phyloP scores from a whole-genome alignment of 2,797 vertebrate species.

The Oryzias dopingdopingensis region DNA sequence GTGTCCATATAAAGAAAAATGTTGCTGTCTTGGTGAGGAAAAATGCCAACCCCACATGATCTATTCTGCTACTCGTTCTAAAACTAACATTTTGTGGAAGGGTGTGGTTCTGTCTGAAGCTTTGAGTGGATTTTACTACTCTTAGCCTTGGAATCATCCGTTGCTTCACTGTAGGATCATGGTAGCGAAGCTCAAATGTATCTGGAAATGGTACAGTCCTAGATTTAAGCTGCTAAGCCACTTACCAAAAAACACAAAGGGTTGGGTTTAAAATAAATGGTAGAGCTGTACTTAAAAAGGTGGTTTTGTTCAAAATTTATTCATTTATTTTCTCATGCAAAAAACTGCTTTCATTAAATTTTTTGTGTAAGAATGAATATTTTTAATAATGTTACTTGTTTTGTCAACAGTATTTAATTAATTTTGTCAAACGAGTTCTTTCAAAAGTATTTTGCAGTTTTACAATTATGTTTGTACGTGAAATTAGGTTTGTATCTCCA shows the following conservation, averaged over 20 bases:
- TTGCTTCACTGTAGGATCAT: conserved; percentile 55
- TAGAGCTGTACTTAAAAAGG: too few species aligned
- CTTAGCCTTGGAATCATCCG: conserved; percentile 34
- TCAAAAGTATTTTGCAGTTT: too few species aligned
- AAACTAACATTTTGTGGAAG: conserved; percentile 42
- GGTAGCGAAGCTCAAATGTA: conserved; percentile 42
- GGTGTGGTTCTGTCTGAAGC: conserved; percentile 31
- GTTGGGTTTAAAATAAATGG: too few species aligned
- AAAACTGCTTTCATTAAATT: too few species aligned
- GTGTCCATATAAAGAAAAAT: not conserved
- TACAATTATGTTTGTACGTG: too few species aligned
- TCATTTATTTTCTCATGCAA: too few species aligned
- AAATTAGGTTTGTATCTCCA: too few species aligned
- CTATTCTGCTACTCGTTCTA: conserved; percentile 9
- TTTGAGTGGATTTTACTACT: conserved; percentile 51
- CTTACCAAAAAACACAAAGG: conserved; percentile 13
- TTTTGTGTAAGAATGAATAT: too few species aligned
- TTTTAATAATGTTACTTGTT: too few species aligned
- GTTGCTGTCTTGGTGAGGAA: conserved; percentile 2
- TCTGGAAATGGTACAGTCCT: conserved; percentile 57
- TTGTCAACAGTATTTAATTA: too few species aligned
- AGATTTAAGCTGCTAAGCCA: conserved; percentile 54
- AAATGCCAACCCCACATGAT: conserved; percentile 13
- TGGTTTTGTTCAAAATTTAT: too few species aligned
- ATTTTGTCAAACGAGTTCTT: too few species aligned